A percentile compares a stretch with the other conserved stretches of the same genome.
phyloP scores from a whole-genome alignment of 1,140 invertebrate species.

The Pseudomyrmex sp. region DNA sequence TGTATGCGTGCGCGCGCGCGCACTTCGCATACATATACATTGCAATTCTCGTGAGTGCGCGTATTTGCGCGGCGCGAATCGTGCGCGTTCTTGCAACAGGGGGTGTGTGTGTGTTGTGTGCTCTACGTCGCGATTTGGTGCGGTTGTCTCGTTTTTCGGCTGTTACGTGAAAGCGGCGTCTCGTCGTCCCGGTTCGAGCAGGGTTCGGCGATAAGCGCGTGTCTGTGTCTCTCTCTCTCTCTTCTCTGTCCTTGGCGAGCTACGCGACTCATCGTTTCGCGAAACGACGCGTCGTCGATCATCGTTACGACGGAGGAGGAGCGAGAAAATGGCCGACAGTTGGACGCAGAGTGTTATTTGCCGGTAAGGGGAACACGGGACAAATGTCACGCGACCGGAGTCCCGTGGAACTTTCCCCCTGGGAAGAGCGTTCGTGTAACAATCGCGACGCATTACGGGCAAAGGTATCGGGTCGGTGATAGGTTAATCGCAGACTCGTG shows the following conservation, averaged over 20 bases:
- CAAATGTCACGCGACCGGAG: background rate
- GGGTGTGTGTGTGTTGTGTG: background rate
- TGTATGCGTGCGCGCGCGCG: background rate
- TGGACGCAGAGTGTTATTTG: constrained; percentile 82
- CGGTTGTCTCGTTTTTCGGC: background rate
- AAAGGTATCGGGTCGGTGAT: background rate
- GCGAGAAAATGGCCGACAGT: constrained; percentile 84
- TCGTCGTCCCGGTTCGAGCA: background rate
- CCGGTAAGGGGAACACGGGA: constrained; percentile 77
- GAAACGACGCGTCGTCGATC: constrained; percentile 69
- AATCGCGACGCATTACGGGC: too few species aligned
- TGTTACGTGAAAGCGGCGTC: background rate
- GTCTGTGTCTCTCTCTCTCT: background rate
- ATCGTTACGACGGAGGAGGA: constrained; percentile 65
- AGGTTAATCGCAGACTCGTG: background rate
- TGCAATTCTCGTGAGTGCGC: background rate
- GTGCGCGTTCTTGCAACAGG: constrained; percentile 1
- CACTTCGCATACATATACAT: background rate
- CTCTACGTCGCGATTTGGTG: background rate
- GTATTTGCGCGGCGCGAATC: background rate
- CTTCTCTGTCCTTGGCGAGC: background rate
- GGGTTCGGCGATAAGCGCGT: background rate
- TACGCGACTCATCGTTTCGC: constrained; percentile 50
- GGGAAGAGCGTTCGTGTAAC: too few species aligned
- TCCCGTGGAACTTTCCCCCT: too few species aligned